phyloP scores from a whole-genome alignment of 2,113 vertebrate species.

The Tupaia chinensis region DNA sequence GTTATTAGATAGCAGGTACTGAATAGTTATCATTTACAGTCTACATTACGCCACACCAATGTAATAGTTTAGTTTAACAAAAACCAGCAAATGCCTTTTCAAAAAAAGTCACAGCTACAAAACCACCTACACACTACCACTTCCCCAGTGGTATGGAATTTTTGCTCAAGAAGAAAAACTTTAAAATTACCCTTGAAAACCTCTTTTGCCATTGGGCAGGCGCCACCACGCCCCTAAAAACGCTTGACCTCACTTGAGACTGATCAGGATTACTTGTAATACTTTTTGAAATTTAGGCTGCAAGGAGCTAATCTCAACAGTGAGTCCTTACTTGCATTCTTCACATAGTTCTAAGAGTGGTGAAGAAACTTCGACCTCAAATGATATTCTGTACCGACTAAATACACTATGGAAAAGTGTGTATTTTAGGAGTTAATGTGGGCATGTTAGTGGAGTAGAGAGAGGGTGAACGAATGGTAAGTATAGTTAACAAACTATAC shows the following conservation, averaged over 20 bases:
- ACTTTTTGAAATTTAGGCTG: not conserved
- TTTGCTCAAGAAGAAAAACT: not conserved
- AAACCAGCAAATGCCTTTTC: not conserved
- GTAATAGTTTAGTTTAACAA: not conserved
- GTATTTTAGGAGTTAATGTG: not conserved
- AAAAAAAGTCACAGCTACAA: conserved; percentile 24
- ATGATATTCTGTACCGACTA: not conserved
- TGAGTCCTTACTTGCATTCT: not conserved
- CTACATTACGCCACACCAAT: not conserved
- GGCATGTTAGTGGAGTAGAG: not conserved
- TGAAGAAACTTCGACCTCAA: not conserved
- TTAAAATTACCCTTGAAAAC: not conserved
- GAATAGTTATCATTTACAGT: not conserved
- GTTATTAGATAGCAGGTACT: not conserved
- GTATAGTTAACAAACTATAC: not conserved
- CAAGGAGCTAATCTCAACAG: not conserved
- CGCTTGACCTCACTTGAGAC: no score
- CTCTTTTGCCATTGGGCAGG: no score
- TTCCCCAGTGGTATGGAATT: not conserved
- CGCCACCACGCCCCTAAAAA: no score
- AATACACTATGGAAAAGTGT: not conserved
- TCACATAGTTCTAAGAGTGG: not conserved
- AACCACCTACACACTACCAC: not conserved
- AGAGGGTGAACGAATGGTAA: not conserved
- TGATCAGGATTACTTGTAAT: not conserved